These are phyloP conservation scores for Copsychus sechellarum DNA, from an alignment of 2,113 vertebrate species.

Conservation along the genomic window DNA sequence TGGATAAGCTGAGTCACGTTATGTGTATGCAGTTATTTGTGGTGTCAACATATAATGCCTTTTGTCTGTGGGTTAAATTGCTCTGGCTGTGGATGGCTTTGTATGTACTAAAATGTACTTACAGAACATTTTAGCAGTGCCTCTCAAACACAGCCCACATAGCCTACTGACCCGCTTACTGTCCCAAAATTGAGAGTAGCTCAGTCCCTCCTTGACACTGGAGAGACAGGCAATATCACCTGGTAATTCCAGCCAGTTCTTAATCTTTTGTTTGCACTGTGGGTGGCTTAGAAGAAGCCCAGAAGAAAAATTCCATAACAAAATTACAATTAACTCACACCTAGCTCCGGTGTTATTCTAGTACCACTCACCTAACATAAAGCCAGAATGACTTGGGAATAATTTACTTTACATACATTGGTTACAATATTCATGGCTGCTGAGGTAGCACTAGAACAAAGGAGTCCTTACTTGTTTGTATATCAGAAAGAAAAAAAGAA, in stretches of 20 bases:
- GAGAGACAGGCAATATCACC: not conserved
- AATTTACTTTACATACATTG: not conserved
- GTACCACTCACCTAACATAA: not conserved
- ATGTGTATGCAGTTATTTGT: not conserved
- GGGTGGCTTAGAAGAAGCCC: not conserved
- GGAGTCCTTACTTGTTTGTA: not conserved
- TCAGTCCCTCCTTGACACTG: not conserved
- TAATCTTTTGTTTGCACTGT: not conserved
- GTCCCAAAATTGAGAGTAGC: not conserved
- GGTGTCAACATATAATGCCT: not conserved
- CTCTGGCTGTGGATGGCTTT: not conserved
- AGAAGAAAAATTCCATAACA: not conserved
- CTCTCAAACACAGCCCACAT: not conserved
- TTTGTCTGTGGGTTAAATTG: not conserved
- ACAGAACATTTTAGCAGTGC: not conserved
- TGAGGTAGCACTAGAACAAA: not conserved
- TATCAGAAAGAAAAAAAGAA: not conserved
- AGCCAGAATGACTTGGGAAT: not conserved
- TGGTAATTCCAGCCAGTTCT: not conserved
- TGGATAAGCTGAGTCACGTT: not conserved
- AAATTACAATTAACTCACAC: not conserved
- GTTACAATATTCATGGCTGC: not conserved
- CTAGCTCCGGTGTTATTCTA: not conserved
- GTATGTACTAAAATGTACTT: not conserved
- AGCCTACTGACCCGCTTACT: not conserved